Conservation (phyloP, 2,797 vertebrate genomes). For the Mycteria americana region DNA sequence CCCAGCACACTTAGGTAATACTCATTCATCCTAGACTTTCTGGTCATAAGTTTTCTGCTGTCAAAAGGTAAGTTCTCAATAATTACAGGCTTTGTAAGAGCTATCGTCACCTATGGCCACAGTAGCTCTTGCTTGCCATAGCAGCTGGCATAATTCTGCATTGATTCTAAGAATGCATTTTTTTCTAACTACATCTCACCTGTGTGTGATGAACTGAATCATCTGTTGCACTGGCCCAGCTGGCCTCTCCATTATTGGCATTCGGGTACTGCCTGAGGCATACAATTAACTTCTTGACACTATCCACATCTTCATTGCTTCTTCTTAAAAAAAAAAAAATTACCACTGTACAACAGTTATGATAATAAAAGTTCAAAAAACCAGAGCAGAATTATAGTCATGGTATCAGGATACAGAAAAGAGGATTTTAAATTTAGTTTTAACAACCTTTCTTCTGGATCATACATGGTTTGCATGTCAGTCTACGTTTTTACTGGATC, state of each 20-base stretch:
- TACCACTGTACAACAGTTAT: not conserved
- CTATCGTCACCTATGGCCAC: not conserved
- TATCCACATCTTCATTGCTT: not conserved
- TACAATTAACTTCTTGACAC: not conserved
- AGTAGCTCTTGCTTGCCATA: not conserved
- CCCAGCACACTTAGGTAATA: not conserved
- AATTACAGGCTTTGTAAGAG: not conserved
- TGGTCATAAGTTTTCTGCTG: not conserved
- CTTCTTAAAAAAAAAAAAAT: not conserved
- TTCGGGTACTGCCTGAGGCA: not conserved
- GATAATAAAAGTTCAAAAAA: not conserved
- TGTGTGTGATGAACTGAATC: not conserved
- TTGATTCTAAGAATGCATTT: not conserved
- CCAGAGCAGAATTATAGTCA: not conserved
- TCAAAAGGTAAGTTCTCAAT: not conserved
- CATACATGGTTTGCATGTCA: not conserved
- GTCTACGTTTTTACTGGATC: not conserved
- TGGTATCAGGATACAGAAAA: not conserved
- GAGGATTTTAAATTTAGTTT: not conserved
- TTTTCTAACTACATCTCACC: not conserved
- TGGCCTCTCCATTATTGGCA: not conserved
- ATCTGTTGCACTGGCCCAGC: not conserved
- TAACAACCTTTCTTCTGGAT: not conserved
- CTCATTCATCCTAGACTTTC: not conserved
- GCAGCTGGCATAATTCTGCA: not conserved